phyloP scores from a whole-genome alignment of 2,113 vertebrate genomes.

The Lasiurus borealis region DNA sequence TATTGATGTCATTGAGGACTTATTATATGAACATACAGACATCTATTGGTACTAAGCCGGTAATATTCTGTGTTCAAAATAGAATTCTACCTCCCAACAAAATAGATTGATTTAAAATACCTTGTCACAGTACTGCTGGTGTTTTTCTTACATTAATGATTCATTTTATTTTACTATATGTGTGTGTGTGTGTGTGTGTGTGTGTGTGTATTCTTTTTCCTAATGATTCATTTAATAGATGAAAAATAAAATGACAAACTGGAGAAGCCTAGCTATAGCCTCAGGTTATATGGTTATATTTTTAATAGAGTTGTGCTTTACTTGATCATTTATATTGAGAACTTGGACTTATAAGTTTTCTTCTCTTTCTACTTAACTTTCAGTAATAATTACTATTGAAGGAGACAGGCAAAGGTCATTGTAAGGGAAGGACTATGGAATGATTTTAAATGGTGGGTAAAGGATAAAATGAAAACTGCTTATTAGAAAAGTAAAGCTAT shows the following conservation, averaged over 20 bases:
- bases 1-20: background rate
- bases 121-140: background rate
- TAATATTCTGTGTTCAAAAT: background rate
- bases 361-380: conserved; percentile 1
- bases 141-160: background rate
- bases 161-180: background rate
- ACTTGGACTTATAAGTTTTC: background rate
- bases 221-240: conserved; percentile 38
- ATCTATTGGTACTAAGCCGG: background rate
- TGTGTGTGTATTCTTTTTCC: no score
- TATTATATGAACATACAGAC: background rate
- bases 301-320: background rate
- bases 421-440: background rate
- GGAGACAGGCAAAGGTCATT: background rate
- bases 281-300: background rate
- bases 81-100: background rate
- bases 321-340: conserved; percentile 19
- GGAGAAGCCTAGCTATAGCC: background rate
- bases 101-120: background rate
- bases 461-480: conserved; percentile 12
- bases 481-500: conserved; percentile 59
- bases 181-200: no score
- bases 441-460: background rate
- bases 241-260: conserved; percentile 24
- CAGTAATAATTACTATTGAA: background rate